Evolutionary conservation across 1,140 invertebrate species (phyloP).

Genomic region (Cryptotermes secundus): DNA sequence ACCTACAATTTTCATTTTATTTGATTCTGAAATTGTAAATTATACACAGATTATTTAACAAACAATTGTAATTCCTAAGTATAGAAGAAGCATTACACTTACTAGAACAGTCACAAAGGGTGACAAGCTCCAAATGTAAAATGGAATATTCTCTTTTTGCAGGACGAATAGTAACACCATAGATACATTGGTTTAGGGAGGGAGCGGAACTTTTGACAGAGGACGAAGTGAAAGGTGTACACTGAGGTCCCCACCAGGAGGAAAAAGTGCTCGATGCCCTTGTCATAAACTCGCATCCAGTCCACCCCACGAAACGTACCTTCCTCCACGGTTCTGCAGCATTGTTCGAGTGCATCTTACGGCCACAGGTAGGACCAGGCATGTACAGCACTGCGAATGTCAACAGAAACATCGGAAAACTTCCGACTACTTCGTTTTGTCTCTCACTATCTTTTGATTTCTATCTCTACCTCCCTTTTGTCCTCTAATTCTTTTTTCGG

Average conservation of each 20-base stretch:
- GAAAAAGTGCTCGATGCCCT: neutral
- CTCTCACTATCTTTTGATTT: neutral
- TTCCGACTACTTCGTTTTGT: neutral
- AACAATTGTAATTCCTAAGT: too few relatives aligned
- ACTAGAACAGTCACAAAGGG: neutral
- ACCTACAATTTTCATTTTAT: too few relatives aligned
- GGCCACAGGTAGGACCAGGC: neutral
- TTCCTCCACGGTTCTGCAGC: neutral
- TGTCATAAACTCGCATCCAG: neutral
- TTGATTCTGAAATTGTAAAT: too few relatives aligned
- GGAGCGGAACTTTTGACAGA: neutral
- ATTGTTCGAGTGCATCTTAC: neutral
- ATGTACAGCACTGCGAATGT: neutral
- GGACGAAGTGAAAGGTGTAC: neutral
- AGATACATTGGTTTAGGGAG: neutral
- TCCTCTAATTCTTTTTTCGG: neutral
- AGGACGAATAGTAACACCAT: neutral
- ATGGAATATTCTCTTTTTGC: neutral
- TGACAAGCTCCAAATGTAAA: neutral
- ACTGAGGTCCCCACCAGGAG: neutral
- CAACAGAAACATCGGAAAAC: neutral
- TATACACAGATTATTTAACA: too few relatives aligned
- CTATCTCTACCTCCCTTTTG: neutral
- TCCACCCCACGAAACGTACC: neutral
- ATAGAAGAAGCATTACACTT: too few relatives aligned